Conservation (phyloP, 2,888 invertebrate genomes). For the Sipunculus nudus region DNA sequence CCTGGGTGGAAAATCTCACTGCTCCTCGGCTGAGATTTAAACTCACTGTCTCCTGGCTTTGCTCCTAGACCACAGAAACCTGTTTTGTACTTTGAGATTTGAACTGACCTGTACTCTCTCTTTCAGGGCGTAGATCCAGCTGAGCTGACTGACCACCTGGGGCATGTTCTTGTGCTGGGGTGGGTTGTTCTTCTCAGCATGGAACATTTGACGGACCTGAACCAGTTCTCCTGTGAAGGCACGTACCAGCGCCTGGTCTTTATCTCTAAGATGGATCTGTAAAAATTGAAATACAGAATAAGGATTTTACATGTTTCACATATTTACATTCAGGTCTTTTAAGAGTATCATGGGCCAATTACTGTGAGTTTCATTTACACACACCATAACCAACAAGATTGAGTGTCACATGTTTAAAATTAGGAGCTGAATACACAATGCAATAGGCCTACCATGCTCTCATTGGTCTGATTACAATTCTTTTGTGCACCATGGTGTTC, state of each 20-base stretch:
- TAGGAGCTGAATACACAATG: too few species aligned
- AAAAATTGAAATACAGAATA: background rate
- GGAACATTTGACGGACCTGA: constrained; percentile 56
- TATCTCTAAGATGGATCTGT: constrained; percentile 45
- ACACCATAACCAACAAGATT: too few species aligned
- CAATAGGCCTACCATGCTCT: too few species aligned
- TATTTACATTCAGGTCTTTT: background rate
- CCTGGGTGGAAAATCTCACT: too few species aligned
- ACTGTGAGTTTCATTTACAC: too few species aligned
- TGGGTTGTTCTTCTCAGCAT: constrained; percentile 47
- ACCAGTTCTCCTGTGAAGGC: constrained; percentile 58
- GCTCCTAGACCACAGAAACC: too few species aligned
- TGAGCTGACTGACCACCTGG: constrained; percentile 58
- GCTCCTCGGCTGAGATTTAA: too few species aligned
- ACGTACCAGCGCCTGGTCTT: constrained; percentile 52
- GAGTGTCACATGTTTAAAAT: too few species aligned
- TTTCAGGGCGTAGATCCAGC: constrained; percentile 61
- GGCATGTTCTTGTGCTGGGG: constrained; percentile 63
- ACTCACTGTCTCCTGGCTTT: too few species aligned
- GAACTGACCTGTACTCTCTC: constrained; percentile 57
- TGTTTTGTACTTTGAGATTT: background rate
- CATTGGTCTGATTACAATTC: too few species aligned
- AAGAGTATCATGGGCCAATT: too few species aligned
- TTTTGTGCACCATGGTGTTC: too few species aligned
- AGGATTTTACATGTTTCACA: background rate